Evolutionary conservation across 2,797 vertebrate species (phyloP), one percentile per base, ranked within the genome.

Genomic region (Pseudotriccus pelzelni): DNA sequence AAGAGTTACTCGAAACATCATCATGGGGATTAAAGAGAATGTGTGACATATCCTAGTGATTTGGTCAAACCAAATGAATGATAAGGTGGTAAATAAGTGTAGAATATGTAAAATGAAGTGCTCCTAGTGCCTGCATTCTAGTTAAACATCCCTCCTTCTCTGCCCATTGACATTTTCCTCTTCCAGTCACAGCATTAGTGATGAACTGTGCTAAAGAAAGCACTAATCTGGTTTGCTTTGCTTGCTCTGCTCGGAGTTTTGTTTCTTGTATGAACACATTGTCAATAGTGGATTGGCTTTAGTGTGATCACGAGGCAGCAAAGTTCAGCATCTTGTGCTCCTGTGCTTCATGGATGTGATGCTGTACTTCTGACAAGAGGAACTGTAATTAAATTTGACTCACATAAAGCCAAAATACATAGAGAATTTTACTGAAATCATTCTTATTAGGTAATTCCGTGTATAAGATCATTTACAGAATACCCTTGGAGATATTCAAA

Each of bases 221-320:
- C 52, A 39, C 52, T 87, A 44, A 83, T 81, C 64, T 95, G 70
- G 68, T 56, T 75, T 95, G 93, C 41, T 91, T 72, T 76, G 62
- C 70, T 25, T n/a, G 73, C 66, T 44, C 30, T 75, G 70, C 92
- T 77, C 1, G 53, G 14, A 58, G 58, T 73, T 92, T 44, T 41
- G 20, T 89, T 87, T 91, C 74, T 83, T 60, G 16, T 70, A 62
- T 50, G 64, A 66, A 50, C 9, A 8, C 22, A 25, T 84, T 78
- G 84, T 83, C 94, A 96, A 56, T 77, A 84, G 50, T 62, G 80
- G 87, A 56, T 96, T 86, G 67, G 84, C 84, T 96, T 87, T 72
- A 84, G 83, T 3, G 23, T 70, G 87, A 86, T 91, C 36, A 56
- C 93, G 23, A 68, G n/a, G 90, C 86, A 95, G 84, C 67, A 47